Conservation (phyloP, 1,140 invertebrate genomes). For the Aphidius gifuensis region DNA sequence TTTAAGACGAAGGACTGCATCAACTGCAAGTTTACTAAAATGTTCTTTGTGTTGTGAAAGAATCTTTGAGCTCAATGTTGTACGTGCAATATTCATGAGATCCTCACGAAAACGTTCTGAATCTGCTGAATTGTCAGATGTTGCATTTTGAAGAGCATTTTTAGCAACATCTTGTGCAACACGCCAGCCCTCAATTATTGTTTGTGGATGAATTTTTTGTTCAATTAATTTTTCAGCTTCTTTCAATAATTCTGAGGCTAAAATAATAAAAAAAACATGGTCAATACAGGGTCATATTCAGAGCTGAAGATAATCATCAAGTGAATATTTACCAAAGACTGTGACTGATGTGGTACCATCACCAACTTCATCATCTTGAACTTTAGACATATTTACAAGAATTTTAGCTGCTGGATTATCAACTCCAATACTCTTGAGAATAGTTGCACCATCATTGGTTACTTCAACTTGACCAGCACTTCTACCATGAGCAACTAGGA, state of each 20-base stretch:
- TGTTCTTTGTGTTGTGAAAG: slow-evolving; percentile 96
- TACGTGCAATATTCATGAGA: slow-evolving; percentile 94
- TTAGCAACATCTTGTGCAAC: slow-evolving; percentile 80
- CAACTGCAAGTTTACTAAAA: slow-evolving; percentile 92
- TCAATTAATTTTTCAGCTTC: slow-evolving; percentile 94
- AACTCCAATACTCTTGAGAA: slow-evolving; percentile 93
- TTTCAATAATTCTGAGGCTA: slow-evolving; percentile 89
- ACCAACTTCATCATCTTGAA: slow-evolving; percentile 99
- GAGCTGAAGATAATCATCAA: neutral
- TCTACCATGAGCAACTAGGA: slow-evolving; percentile 82
- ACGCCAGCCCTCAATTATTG: slow-evolving; percentile 94
- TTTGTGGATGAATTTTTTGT: slow-evolving; percentile 97
- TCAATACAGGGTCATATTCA: neutral
- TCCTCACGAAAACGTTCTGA: slow-evolving; percentile 80
- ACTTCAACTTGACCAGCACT: slow-evolving; percentile 87
- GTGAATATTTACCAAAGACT: slow-evolving; percentile 68
- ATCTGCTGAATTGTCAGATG: slow-evolving; percentile 81
- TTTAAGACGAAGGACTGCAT: slow-evolving; percentile 92
- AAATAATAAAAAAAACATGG: slow-evolving; percentile 15
- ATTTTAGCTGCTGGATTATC: slow-evolving; percentile 99
- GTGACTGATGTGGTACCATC: slow-evolving; percentile 99
- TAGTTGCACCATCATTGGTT: slow-evolving; percentile 99
- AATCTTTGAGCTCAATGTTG: slow-evolving; percentile 98
- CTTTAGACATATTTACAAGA: slow-evolving; percentile 96
- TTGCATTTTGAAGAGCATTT: slow-evolving; percentile 72